Conservation (phyloP, 2,888 invertebrate species). For the Noctua janthina region DNA sequence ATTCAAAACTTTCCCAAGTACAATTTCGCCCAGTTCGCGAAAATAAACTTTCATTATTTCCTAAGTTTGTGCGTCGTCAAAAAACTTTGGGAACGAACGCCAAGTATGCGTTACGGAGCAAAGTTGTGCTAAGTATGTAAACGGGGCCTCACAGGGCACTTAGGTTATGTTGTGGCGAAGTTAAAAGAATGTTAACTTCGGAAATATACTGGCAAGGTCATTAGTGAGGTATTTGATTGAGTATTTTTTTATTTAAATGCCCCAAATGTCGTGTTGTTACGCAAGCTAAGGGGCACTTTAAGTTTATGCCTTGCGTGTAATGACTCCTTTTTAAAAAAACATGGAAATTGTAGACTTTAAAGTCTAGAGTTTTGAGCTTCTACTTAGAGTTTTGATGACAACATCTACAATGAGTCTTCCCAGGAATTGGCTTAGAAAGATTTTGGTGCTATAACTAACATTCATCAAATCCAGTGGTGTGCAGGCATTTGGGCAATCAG, state of each 20-base stretch:
- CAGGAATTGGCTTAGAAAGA: neutral
- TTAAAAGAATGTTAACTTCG: conserved; percentile 10
- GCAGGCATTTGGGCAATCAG: too few species aligned
- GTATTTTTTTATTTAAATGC: neutral
- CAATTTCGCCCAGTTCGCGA: conserved; percentile 42
- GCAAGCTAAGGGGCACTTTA: neutral
- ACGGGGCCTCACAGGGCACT: conserved; percentile 18
- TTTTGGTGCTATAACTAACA: too few species aligned
- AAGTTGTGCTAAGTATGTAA: conserved; percentile 43
- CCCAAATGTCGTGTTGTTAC: neutral
- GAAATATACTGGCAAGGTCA: conserved; percentile 16
- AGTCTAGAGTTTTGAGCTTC: neutral
- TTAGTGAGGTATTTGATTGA: conserved; percentile 12
- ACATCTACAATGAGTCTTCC: neutral
- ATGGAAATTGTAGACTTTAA: neutral
- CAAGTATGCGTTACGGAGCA: conserved; percentile 46
- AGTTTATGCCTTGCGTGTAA: neutral
- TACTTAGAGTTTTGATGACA: neutral
- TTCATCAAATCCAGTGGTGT: too few species aligned
- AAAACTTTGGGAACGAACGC: conserved; percentile 45
- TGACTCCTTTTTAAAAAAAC: neutral
- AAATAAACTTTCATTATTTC: conserved; percentile 63
- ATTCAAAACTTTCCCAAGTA: conserved; percentile 49
- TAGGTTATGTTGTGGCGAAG: conserved; percentile 13
- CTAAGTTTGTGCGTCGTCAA: conserved; percentile 49